Evolutionary conservation across 2,113 vertebrate genomes (phyloP).

Genomic region (Mormoops blainvillei): DNA sequence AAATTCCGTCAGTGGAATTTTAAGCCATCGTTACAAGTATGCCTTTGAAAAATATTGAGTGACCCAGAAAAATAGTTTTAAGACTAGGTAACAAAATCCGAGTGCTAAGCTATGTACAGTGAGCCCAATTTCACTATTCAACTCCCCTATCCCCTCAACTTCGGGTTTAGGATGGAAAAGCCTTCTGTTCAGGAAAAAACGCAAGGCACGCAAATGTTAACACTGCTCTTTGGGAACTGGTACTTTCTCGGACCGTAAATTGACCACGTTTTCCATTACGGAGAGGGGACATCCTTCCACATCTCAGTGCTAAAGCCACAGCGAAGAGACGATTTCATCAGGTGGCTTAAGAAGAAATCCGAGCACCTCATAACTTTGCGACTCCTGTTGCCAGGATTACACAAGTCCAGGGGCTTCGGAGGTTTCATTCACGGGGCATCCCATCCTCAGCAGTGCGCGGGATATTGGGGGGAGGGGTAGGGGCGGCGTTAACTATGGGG

Average conservation of each 20-base stretch:
- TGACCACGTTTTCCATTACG: neutral
- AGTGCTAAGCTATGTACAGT: neutral
- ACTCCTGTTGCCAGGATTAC: neutral
- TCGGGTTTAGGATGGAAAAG: neutral
- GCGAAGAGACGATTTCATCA: neutral
- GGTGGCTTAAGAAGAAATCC: neutral
- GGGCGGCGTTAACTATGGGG: too few species aligned
- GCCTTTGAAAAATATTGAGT: slow-evolving; percentile 12
- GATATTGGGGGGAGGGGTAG: too few species aligned
- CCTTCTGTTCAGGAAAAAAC: neutral
- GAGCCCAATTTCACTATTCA: neutral
- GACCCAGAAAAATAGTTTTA: slow-evolving; percentile 41
- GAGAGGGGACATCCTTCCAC: too few species aligned
- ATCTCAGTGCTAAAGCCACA: rapidly evolving
- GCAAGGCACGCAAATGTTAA: neutral
- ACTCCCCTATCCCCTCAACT: neutral
- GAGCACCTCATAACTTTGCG: rapidly evolving
- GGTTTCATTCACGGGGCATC: rapidly evolving
- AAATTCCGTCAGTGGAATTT: neutral
- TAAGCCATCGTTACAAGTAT: neutral
- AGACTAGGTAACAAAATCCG: neutral
- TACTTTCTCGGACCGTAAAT: neutral
- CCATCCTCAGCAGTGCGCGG: too few species aligned
- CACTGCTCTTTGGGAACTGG: neutral
- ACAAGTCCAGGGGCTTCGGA: neutral